phyloP scores from a whole-genome alignment of 2,113 vertebrate species.

The Oryctolagus cuniculus region DNA sequence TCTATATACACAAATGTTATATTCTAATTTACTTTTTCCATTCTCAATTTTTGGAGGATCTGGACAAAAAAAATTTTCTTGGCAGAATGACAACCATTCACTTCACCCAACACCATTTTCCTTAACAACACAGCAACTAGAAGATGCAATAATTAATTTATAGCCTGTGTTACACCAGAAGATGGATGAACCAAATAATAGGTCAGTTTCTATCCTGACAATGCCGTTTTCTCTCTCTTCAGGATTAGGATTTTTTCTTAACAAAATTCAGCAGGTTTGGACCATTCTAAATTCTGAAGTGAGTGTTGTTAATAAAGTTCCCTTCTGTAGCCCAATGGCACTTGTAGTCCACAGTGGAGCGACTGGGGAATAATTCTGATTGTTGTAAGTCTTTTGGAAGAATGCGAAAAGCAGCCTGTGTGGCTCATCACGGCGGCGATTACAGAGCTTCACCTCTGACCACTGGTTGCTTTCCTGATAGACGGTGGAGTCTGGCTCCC shows the following conservation, averaged over 20 bases:
- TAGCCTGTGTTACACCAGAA: background rate
- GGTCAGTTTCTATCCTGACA: too few species aligned
- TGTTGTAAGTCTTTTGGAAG: too few species aligned
- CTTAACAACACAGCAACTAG: background rate
- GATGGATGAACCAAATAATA: too few species aligned
- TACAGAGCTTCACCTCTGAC: slow-evolving; percentile 62
- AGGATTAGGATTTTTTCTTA: too few species aligned
- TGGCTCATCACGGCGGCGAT: background rate
- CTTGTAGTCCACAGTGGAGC: too few species aligned
- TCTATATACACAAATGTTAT: background rate
- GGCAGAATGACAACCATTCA: background rate
- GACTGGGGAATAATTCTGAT: too few species aligned
- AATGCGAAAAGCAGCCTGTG: too few species aligned
- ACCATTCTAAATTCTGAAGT: too few species aligned
- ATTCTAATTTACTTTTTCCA: background rate
- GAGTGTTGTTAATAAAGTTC: too few species aligned
- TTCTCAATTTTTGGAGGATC: slow-evolving; percentile 43
- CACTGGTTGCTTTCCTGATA: background rate
- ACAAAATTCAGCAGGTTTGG: too few species aligned
- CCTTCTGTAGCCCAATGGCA: too few species aligned
- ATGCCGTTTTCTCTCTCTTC: too few species aligned
- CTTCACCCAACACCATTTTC: slow-evolving; percentile 60
- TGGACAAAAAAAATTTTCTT: slow-evolving; percentile 64
- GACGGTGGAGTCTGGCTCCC: fast-evolving
- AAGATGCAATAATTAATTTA: slow-evolving; percentile 65